These are phyloP conservation scores for Molothrus aeneus DNA, from an alignment of 2,797 vertebrate species.

Conservation along the genomic window DNA sequence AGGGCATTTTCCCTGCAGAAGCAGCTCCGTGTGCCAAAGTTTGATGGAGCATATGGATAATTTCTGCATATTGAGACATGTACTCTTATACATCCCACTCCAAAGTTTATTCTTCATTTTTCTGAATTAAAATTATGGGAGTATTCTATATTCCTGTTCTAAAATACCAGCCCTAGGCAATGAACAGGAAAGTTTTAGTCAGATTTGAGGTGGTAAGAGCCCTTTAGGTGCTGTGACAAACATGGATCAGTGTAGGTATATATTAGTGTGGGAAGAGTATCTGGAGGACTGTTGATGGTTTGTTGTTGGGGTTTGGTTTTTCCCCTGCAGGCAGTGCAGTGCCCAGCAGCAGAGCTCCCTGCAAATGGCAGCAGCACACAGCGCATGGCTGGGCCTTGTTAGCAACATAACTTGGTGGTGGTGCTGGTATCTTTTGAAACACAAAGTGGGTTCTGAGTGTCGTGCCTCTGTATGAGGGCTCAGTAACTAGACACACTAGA, in stretches of 20 bases:
- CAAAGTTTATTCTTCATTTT: neutral
- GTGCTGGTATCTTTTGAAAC: neutral
- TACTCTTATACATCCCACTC: neutral
- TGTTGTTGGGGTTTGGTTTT: neutral
- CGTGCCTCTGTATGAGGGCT: neutral
- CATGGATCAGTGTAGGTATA: neutral
- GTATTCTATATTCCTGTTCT: neutral
- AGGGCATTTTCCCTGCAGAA: neutral
- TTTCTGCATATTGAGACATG: neutral
- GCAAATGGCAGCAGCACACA: accelerated
- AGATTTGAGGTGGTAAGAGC: neutral
- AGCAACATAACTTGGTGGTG: accelerated
- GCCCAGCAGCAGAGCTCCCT: neutral
- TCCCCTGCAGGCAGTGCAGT: neutral
- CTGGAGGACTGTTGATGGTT: neutral
- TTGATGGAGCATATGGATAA: neutral
- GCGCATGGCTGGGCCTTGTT: accelerated
- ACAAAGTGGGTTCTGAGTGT: neutral
- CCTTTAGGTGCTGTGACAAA: neutral
- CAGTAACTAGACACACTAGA: neutral
- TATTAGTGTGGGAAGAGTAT: neutral
- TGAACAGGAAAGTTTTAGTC: neutral
- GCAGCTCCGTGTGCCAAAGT: neutral
- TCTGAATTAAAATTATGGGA: neutral
- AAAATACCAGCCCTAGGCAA: neutral